Evolutionary conservation across 2,797 vertebrate genomes (phyloP).

Genomic region (Mareca strepera): DNA sequence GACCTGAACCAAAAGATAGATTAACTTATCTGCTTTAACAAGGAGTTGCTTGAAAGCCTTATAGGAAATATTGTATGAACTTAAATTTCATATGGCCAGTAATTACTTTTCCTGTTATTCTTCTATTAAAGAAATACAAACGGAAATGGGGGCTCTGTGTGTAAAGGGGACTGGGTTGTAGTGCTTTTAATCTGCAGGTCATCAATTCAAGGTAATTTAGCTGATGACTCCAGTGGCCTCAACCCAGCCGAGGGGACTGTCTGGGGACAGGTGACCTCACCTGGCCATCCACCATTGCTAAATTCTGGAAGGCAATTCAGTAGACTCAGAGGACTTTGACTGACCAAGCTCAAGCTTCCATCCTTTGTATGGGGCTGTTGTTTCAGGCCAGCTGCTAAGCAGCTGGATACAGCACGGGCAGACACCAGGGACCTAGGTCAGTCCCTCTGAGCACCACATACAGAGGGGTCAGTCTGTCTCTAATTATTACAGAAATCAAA

Average conservation of each 20-base stretch:
- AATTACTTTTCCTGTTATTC: constrained; percentile 71
- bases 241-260: background rate
- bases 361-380: background rate
- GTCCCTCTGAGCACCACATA: background rate
- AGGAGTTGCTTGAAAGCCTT: constrained; percentile 52
- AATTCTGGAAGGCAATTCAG: background rate
- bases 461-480: background rate
- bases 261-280: background rate
- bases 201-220: constrained; percentile 34
- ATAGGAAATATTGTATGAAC: constrained; percentile 44
- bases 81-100: constrained; percentile 52
- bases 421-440: background rate
- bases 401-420: background rate
- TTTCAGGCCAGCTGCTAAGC: background rate
- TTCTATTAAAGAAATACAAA: constrained; percentile 57
- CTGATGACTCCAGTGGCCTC: constrained; percentile 25
- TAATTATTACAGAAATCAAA: background rate
- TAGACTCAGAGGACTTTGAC: background rate
- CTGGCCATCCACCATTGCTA: background rate
- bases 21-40: constrained; percentile 67
- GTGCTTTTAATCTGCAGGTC: constrained; percentile 21
- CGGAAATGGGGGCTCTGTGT: constrained; percentile 23
- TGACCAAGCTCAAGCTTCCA: background rate
- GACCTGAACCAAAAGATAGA: constrained; percentile 45
- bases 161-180: background rate